These are phyloP conservation scores for Harpalus rufipes DNA, from an alignment of 2,888 invertebrate genomes.

Conservation along the genomic window DNA sequence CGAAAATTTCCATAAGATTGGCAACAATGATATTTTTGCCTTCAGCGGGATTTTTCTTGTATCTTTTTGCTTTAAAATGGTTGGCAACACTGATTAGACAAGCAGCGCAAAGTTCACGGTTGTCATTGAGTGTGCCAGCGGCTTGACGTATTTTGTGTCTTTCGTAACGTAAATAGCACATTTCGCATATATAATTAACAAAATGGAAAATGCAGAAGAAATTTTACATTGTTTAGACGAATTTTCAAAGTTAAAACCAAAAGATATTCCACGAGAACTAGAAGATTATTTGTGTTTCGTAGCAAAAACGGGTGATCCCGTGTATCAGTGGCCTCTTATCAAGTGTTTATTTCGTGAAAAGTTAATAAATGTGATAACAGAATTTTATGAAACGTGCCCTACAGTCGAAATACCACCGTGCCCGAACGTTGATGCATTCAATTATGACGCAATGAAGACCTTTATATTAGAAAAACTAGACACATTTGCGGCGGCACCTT, in stretches of 20 bases:
- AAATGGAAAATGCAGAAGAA: constrained; percentile 92
- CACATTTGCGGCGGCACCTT: constrained; percentile 93
- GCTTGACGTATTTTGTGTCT: constrained; percentile 68
- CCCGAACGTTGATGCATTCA: constrained; percentile 94
- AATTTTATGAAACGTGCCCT: constrained; percentile 90
- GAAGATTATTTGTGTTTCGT: constrained; percentile 94
- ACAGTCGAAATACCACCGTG: constrained; percentile 89
- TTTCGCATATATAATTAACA: constrained; percentile 26
- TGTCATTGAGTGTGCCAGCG: constrained; percentile 69
- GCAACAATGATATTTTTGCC: no score
- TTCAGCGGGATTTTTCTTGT: no score
- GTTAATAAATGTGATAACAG: constrained; percentile 90
- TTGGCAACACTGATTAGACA: no score
- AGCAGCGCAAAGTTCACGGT: constrained; percentile 67
- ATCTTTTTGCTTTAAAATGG: no score
- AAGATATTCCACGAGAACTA: constrained; percentile 91
- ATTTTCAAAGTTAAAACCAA: constrained; percentile 86
- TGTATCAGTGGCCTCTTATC: constrained; percentile 94
- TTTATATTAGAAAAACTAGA: constrained; percentile 90
- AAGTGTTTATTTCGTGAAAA: constrained; percentile 94
- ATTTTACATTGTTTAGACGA: constrained; percentile 90
- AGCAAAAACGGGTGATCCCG: constrained; percentile 95
- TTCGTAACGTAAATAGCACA: constrained; percentile 60
- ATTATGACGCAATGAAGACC: constrained; percentile 93
- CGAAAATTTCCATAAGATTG: no score